Conservation (phyloP, 2,888 invertebrate species). For the Lydus trimaculatus region DNA sequence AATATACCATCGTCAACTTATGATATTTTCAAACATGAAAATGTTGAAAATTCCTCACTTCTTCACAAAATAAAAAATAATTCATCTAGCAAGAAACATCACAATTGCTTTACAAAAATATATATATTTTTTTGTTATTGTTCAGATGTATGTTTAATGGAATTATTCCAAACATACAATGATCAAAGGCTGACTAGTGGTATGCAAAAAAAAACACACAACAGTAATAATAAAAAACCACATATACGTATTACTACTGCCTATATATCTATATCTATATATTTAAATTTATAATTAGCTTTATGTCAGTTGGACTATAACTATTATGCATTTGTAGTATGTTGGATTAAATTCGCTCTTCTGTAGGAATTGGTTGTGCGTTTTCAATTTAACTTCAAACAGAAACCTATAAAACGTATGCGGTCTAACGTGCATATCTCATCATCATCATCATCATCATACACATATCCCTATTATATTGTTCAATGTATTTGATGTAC, state of each 20-base stretch:
- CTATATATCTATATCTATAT: no score
- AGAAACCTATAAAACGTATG: conserved; percentile 13
- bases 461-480: background rate
- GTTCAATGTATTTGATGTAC: conserved; percentile 15
- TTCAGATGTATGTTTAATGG: background rate
- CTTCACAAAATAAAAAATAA: background rate
- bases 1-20: background rate
- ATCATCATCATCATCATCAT: no score
- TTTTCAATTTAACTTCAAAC: conserved; percentile 31
- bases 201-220: background rate
- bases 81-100: background rate
- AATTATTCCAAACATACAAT: background rate
- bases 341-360: conserved; percentile 13
- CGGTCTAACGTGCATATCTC: background rate
- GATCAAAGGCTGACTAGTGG: background rate
- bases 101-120: background rate
- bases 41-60: no score
- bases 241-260: no score
- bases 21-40: no score
- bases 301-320: background rate
- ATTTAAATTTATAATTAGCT: conserved; percentile 3
- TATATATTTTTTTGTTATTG: background rate
- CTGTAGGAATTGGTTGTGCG: conserved; percentile 24
- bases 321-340: conserved; percentile 4
- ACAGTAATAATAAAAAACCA: background rate